A percentile compares a stretch with the other conserved stretches of the same genome.
Evolutionary conservation across 1,140 invertebrate species (phyloP).

Genomic region (Antheraea mylitta): DNA sequence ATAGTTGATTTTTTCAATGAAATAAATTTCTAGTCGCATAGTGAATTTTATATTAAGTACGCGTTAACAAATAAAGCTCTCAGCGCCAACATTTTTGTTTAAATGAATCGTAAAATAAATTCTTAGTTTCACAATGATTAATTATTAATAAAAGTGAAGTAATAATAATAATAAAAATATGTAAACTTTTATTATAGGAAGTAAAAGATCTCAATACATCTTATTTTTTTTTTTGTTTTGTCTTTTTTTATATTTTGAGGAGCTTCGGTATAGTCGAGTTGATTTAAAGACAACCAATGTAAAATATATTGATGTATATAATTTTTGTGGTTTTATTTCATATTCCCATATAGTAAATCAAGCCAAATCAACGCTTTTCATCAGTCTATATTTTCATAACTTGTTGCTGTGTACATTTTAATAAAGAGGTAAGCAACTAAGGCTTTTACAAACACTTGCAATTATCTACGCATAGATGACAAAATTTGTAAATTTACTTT

Average conservation of each 20-base stretch:
- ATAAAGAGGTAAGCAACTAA: too few species aligned
- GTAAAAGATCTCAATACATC: constrained; percentile 76
- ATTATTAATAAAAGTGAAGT: neutral
- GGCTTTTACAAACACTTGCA: too few species aligned
- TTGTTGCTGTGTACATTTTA: too few species aligned
- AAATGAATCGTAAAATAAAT: constrained; percentile 62
- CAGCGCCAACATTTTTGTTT: constrained; percentile 47
- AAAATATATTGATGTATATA: constrained; percentile 79
- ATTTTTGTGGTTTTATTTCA: constrained; percentile 46
- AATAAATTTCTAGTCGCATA: too few species aligned
- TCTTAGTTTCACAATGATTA: constrained; percentile 68
- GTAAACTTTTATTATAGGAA: constrained; percentile 78
- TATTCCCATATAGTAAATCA: neutral
- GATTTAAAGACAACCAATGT: constrained; percentile 78
- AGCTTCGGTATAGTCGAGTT: constrained; percentile 76
- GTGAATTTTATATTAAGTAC: too few species aligned
- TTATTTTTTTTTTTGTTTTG: constrained; percentile 73
- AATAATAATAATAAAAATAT: constrained; percentile 44
- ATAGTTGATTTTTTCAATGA: too few species aligned
- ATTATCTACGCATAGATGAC: too few species aligned
- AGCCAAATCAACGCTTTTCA: too few species aligned
- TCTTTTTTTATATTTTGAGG: constrained; percentile 78
- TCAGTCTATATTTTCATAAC: too few species aligned
- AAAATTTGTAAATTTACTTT: too few species aligned
- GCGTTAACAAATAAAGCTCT: constrained; percentile 51